These are phyloP conservation scores for Camponotus pennsylvanicus DNA, from an alignment of 1,140 invertebrate species.

Conservation along the genomic window DNA sequence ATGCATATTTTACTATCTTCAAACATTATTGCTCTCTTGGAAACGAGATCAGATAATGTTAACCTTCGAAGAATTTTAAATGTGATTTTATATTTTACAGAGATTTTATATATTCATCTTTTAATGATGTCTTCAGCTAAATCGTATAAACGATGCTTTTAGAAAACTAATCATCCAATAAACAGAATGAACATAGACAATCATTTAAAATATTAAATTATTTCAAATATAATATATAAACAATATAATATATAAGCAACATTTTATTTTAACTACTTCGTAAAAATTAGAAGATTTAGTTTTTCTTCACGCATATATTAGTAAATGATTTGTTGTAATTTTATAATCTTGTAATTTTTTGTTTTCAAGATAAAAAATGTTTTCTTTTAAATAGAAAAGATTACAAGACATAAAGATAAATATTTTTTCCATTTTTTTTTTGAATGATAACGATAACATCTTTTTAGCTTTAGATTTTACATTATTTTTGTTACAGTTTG, in stretches of 20 bases:
- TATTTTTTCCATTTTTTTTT: not conserved
- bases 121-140: not conserved
- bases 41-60: conserved; percentile 50
- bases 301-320: not conserved
- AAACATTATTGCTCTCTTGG: conserved; percentile 5
- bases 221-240: not conserved
- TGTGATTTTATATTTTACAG: conserved; percentile 46
- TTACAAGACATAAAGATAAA: not conserved
- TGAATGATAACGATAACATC: not conserved
- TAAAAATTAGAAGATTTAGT: not conserved
- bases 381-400: not conserved
- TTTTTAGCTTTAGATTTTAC: not conserved
- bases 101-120: conserved; percentile 27
- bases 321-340: not conserved
- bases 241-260: not conserved
- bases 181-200: not conserved
- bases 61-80: conserved; percentile 45
- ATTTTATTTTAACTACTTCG: not conserved
- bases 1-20: conserved; percentile 45
- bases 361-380: not conserved
- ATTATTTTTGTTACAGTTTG: not conserved
- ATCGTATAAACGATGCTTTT: not conserved
- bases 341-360: not conserved
- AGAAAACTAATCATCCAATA: not conserved
- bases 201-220: not conserved